These are phyloP conservation scores for Leucoma salicis DNA, from an alignment of 2,888 invertebrate species.

Conservation along the genomic window DNA sequence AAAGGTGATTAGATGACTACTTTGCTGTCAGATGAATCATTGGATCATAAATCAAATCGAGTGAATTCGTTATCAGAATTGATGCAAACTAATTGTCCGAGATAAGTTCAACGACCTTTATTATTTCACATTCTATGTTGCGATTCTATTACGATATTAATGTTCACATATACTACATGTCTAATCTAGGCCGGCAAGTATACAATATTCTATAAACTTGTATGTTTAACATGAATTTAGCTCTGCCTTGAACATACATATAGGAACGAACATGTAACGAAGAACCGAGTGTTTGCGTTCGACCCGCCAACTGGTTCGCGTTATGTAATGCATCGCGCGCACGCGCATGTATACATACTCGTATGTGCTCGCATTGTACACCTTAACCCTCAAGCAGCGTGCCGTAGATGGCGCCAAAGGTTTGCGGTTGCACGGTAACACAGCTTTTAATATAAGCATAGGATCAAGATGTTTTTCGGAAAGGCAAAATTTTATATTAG, in stretches of 20 bases:
- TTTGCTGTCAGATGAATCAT: slow-evolving; percentile 40
- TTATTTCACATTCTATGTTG: slow-evolving; percentile 17
- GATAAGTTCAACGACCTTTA: slow-evolving; percentile 34
- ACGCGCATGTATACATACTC: slow-evolving; percentile 34
- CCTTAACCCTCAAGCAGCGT: slow-evolving; percentile 11
- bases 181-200: slow-evolving; percentile 16
- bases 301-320: slow-evolving; percentile 57
- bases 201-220: slow-evolving; percentile 25
- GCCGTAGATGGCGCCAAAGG: slow-evolving; percentile 44
- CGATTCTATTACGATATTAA: slow-evolving; percentile 21
- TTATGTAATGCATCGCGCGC: slow-evolving; percentile 58
- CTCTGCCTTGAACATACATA: slow-evolving; percentile 43
- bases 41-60: slow-evolving; percentile 37
- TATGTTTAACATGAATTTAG: slow-evolving; percentile 43
- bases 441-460: slow-evolving; percentile 34
- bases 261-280: slow-evolving; percentile 21
- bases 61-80: slow-evolving; percentile 31
- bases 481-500: slow-evolving; percentile 1
- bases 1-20: slow-evolving; percentile 44
- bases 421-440: slow-evolving; percentile 46
- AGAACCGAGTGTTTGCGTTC: slow-evolving; percentile 33
- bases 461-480: slow-evolving; percentile 2
- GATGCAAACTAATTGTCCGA: slow-evolving; percentile 33
- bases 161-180: slow-evolving; percentile 17
- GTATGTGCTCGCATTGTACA: slow-evolving; percentile 16